phyloP scores from a whole-genome alignment of 2,888 invertebrate genomes.

The Hirtodrosophila trivittata region DNA sequence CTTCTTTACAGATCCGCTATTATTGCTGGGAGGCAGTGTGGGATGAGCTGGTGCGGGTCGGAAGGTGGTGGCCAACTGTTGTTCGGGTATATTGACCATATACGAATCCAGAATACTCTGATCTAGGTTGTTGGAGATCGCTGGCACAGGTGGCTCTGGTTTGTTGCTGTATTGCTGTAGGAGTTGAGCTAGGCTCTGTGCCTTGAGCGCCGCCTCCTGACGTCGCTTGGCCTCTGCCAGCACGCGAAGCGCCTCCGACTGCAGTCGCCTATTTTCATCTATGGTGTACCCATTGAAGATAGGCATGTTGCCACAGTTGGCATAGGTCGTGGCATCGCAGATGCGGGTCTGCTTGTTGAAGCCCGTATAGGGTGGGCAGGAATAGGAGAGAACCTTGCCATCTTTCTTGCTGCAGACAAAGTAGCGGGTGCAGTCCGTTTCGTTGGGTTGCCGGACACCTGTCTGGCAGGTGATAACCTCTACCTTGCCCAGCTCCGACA shows the following conservation, averaged over 20 bases:
- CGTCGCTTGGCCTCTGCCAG: constrained; percentile 80
- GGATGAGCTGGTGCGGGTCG: constrained; percentile 23
- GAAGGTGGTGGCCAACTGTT: constrained; percentile 33
- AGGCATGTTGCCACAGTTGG: constrained; percentile 78
- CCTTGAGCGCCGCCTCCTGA: constrained; percentile 76
- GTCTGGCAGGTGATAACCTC: constrained; percentile 84
- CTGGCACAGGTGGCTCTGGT: constrained; percentile 3
- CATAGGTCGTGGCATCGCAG: constrained; percentile 84
- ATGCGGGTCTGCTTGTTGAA: constrained; percentile 84
- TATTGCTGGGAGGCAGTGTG: constrained; percentile 13
- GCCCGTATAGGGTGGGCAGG: constrained; percentile 84
- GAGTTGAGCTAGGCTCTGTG: constrained; percentile 78
- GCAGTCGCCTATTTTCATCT: constrained; percentile 77
- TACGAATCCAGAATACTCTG: constrained; percentile 63
- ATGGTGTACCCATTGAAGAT: constrained; percentile 69
- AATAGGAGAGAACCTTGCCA: constrained; percentile 83
- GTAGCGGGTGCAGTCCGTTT: constrained; percentile 85
- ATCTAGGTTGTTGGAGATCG: constrained; percentile 51
- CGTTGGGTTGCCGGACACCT: constrained; percentile 84
- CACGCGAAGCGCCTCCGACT: constrained; percentile 80
- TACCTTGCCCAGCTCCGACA: constrained; percentile 69
- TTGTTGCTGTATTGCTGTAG: constrained; percentile 67
- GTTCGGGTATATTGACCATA: constrained; percentile 42
- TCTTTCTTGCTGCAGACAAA: constrained; percentile 84
- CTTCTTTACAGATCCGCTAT: constrained; percentile 59